Percentiles rank a stretch among this genome's conserved stretches.
Evolutionary conservation across 2,797 vertebrate genomes (phyloP).

Genomic region (Gobionotothen gibberifrons): DNA sequence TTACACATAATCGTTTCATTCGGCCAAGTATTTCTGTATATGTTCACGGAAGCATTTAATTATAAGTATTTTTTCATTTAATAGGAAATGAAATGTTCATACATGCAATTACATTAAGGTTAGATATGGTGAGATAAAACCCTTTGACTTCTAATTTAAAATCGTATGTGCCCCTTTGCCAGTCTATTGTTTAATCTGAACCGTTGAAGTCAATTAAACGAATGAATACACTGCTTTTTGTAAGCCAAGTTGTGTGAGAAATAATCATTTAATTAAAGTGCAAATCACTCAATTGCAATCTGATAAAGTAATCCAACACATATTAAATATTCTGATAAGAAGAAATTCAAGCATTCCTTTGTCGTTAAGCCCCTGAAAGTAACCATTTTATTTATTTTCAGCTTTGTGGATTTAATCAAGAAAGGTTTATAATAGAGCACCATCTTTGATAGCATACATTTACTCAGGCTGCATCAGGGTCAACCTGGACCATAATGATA

Average conservation of each 20-base stretch:
- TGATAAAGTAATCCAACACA: conserved; percentile 20
- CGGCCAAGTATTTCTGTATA: neutral
- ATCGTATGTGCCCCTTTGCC: neutral
- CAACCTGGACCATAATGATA: conserved; percentile 57
- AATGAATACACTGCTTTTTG: neutral
- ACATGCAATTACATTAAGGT: neutral
- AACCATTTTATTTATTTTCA: conserved; percentile 26
- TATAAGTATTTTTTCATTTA: neutral
- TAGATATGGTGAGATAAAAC: neutral
- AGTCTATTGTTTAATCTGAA: neutral
- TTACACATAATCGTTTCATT: conserved; percentile 6
- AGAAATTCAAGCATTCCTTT: neutral
- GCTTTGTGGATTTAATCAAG: neutral
- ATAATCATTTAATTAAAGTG: conserved; percentile 36
- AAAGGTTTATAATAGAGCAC: conserved; percentile 21
- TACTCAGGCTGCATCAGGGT: conserved; percentile 49
- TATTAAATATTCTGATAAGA: conserved; percentile 27
- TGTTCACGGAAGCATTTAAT: neutral
- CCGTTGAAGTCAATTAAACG: conserved; percentile 5
- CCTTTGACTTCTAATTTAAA: neutral
- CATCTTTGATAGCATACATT: conserved; percentile 48
- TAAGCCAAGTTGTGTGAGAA: neutral
- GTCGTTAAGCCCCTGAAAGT: conserved; percentile 10
- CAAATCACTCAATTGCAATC: neutral
- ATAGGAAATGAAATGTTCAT: neutral